These are phyloP conservation scores for Bothrops jararaca DNA, from an alignment of 2,113 vertebrate species.

Conservation along the genomic window DNA sequence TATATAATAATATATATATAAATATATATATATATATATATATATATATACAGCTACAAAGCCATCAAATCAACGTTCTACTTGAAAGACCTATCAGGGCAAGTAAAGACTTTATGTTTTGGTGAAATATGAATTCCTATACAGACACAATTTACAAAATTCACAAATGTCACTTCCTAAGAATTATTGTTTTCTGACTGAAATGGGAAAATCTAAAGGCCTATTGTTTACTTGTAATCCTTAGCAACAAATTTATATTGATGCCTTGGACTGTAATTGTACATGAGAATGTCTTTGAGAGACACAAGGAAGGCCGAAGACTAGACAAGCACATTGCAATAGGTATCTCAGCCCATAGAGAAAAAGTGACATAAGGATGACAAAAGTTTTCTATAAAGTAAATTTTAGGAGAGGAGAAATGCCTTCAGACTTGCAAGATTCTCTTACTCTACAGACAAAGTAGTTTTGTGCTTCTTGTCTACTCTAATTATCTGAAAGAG, in stretches of 20 bases:
- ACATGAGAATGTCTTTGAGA: background rate
- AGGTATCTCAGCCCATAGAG: background rate
- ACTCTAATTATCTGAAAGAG: background rate
- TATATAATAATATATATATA: too few species aligned
- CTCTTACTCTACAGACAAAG: background rate
- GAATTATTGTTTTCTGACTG: constrained; percentile 13
- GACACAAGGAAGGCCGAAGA: background rate
- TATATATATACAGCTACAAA: too few species aligned
- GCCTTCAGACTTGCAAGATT: background rate
- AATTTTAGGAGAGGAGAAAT: background rate
- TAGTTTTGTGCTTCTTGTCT: background rate
- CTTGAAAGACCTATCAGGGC: background rate
- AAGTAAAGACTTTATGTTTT: background rate
- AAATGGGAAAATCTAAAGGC: background rate
- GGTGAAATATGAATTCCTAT: background rate
- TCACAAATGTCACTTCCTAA: constrained; percentile 33
- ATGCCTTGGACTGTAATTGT: background rate
- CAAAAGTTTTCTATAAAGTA: background rate
- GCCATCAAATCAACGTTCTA: too few species aligned
- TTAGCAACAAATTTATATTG: background rate
- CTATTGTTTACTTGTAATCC: background rate
- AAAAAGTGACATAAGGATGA: background rate
- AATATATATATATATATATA: too few species aligned
- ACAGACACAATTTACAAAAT: background rate
- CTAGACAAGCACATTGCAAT: background rate